Base-by-base conservation (phyloP, 2,113 vertebrate genomes). In the Cyanoderma ruficeps region DNA sequence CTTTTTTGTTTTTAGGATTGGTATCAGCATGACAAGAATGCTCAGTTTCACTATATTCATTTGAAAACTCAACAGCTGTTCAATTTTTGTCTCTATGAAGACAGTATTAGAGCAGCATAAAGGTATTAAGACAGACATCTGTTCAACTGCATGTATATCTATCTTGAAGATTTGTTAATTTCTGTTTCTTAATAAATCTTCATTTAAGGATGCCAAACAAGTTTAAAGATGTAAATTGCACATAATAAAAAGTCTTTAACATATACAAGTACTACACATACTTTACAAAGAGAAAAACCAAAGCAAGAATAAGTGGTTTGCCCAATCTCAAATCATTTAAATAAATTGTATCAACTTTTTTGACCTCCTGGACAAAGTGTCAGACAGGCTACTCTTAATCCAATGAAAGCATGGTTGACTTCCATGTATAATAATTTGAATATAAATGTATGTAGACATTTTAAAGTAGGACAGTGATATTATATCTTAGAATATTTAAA, bases 81-180 rank as follows among this genome's bases (percentile, higher is more conserved):
- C 35, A 59, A 63, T 90, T 86, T 93, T 86, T 70, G 13, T 83
- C 47, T 92, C 80, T 81, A 20, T 50, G 72, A 93, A 88, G 37
- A 35, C 16, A 61, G 47, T 52, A 89, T 74, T 90, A 88, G 22
- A 92, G 25, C 14, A 59, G 18, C 31, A 86, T 59, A 85, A 90
- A 96, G 50, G 53, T 90, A 83, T 87, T n/a, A 63, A 86, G 77
- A 81, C 33, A 90, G 75, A 90, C 84, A 91, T 93, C 91, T 93
- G 83, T 81, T 96, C 72, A 67, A 50, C 42, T 63, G 44, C 59
- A 35, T 9, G 31, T 74, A 69, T 21, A 50, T 31, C 49, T 82
- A 14, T 27, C n/a, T 77, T 35, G 23, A 52, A 88, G 37, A 63
- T 53, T 33, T 65, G 22, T 60, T 90, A n/a, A 52, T 86, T 90